phyloP scores from a whole-genome alignment of 2,113 vertebrate species.

The Ploceus nigricollis region DNA sequence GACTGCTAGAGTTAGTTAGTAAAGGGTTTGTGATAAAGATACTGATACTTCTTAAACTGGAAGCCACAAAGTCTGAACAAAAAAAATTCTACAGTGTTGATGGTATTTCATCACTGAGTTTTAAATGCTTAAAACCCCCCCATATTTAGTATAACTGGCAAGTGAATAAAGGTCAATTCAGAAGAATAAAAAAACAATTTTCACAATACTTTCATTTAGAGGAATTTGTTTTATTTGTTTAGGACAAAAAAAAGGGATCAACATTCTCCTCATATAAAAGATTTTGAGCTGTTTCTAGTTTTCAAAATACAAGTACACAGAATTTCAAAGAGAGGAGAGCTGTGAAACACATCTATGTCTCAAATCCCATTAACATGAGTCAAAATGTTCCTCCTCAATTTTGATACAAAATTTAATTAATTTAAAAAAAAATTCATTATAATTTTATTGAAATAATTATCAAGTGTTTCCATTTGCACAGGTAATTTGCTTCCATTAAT shows the following conservation, averaged over 20 bases:
- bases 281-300: not conserved
- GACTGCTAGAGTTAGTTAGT: not conserved
- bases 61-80: not conserved
- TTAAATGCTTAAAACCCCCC: not conserved
- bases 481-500: not conserved
- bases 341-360: not conserved
- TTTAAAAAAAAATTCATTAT: not conserved
- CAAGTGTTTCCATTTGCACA: not conserved
- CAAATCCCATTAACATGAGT: not conserved
- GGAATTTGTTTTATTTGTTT: not conserved
- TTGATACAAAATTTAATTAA: not conserved
- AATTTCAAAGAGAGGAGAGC: not conserved
- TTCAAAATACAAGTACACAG: not conserved
- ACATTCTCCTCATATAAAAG: not conserved
- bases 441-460: not conserved
- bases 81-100: not conserved
- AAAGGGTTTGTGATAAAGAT: not conserved
- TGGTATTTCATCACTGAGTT: not conserved
- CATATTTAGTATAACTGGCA: not conserved
- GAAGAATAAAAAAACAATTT: not conserved
- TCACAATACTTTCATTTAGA: not conserved
- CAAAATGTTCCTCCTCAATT: not conserved
- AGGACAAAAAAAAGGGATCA: accelerated
- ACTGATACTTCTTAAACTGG: not conserved
- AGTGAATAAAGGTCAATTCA: not conserved